Percentiles rank a stretch among this genome's conserved stretches.
phyloP scores from a whole-genome alignment of 2,113 vertebrate genomes.

The Calidris pugnax region DNA sequence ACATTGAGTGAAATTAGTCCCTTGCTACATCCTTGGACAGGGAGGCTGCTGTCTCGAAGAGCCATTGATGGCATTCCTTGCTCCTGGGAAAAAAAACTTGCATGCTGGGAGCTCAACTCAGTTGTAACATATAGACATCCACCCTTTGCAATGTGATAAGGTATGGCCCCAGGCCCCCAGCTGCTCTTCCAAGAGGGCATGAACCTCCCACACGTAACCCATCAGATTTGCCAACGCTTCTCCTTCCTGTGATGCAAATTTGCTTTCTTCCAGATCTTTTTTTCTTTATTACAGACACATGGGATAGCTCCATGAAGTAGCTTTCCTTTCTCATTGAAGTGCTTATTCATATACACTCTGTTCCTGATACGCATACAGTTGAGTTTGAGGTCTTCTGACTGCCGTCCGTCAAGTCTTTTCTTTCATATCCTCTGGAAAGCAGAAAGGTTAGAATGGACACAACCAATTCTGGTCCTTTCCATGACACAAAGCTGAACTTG shows the following conservation, averaged over 20 bases:
- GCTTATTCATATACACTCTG: not conserved
- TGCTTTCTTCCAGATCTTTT: not conserved
- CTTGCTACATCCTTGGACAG: not conserved
- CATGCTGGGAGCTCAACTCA: not conserved
- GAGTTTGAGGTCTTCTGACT: not conserved
- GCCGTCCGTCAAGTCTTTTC: not conserved
- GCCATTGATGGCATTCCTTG: fast-evolving
- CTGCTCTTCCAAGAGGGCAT: not conserved
- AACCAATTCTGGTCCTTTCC: not conserved
- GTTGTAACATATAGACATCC: not conserved
- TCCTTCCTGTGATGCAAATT: not conserved
- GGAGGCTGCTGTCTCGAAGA: not conserved
- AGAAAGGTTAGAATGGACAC: not conserved
- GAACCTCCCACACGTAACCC: not conserved
- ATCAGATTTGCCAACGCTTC: not conserved
- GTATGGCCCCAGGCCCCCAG: too few relatives aligned
- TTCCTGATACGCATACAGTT: not conserved
- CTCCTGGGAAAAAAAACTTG: not conserved
- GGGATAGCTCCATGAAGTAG: not conserved
- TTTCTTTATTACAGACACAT: not conserved
- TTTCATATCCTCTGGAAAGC: not conserved
- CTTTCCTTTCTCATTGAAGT: not conserved
- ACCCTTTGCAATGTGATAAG: not conserved
- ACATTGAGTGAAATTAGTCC: not conserved
- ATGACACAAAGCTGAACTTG: not conserved